phyloP scores from a whole-genome alignment of 2,888 invertebrate genomes.

The Andricus quercusramuli region DNA sequence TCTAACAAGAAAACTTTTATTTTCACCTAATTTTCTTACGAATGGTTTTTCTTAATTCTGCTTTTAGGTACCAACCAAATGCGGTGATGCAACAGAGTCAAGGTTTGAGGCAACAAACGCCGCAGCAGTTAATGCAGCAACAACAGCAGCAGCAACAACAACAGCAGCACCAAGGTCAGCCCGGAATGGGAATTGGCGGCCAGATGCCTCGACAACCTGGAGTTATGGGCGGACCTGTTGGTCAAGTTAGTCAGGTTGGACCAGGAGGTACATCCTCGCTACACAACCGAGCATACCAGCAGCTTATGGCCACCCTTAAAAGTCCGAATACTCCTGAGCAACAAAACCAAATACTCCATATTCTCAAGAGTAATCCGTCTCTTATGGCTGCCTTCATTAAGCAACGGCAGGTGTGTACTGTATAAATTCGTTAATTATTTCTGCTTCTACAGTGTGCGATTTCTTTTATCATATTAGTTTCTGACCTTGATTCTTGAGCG shows the following conservation, averaged over 20 bases:
- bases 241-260: constrained; percentile 77
- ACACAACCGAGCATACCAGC: constrained; percentile 86
- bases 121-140: constrained; percentile 80
- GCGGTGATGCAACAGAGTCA: constrained; percentile 78
- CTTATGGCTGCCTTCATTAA: constrained; percentile 97
- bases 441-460: constrained; percentile 13
- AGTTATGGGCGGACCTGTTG: constrained; percentile 73
- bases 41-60: not conserved
- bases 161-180: constrained; percentile 78
- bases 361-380: constrained; percentile 95
- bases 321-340: constrained; percentile 95
- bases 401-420: constrained; percentile 84
- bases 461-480: constrained; percentile 19
- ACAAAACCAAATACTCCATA: constrained; percentile 92
- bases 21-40: too few species aligned
- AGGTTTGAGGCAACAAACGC: constrained; percentile 75
- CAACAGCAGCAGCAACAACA: constrained; percentile 76
- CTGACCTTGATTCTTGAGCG: not conserved
- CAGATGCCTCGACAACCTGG: constrained; percentile 74
- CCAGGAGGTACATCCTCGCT: constrained; percentile 78
- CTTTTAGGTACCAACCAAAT: constrained; percentile 73
- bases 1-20: too few species aligned
- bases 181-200: constrained; percentile 71
- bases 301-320: constrained; percentile 91
- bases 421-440: constrained; percentile 18